Base-by-base conservation (phyloP, 2,797 vertebrate species). In the Chaenodraco wilsoni region DNA sequence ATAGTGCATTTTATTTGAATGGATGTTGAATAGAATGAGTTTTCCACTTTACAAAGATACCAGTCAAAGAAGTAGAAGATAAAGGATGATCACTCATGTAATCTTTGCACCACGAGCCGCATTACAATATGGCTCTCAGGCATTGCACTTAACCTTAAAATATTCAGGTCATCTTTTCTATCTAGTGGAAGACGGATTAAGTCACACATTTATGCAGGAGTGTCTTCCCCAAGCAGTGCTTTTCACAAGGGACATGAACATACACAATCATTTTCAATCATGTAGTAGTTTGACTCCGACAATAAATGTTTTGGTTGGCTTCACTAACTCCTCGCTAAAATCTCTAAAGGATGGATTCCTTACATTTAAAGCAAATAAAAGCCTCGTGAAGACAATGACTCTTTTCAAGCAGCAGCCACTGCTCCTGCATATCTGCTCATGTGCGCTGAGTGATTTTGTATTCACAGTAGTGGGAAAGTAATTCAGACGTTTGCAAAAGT, bases 291-390 rank as follows among this genome's bases (percentile, higher is more conserved):
- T 72, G 58, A 61, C 48, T 69, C 27, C 4, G 50, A 50, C 69
- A 75, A 72, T 86, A 82, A 90, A 84, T 83, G 80, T 83, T 83
- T 88, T 58, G 68, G 75, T 65, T 81, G 45, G 79, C 78, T 58
- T 72, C 61, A 2, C 69, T 81, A 27, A 79, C 74, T 63, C 65
- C 37, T 62, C 23, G 14, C 65, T 10, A 6, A 48, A 48, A 69
- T 83, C 73, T 51, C 55, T 21, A n/a, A 33, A 55, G 17, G 40
- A 64, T 71, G 52, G 33, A 66, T 57, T 40, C 14, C 33, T 65
- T 77, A 65, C 54, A 65, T 86, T 79, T 70, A 78, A 67, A 79
- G 81, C 52, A 46, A 64, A 80, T 63, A 55, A 60, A 74, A 59
- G 1, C 10, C 16, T 40, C 2, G 19, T 15, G 61, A 81, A 68